These are phyloP conservation scores for Pipistrellus pipistrellus DNA, from an alignment of 2,797 vertebrate genomes.

Conservation along the genomic window DNA sequence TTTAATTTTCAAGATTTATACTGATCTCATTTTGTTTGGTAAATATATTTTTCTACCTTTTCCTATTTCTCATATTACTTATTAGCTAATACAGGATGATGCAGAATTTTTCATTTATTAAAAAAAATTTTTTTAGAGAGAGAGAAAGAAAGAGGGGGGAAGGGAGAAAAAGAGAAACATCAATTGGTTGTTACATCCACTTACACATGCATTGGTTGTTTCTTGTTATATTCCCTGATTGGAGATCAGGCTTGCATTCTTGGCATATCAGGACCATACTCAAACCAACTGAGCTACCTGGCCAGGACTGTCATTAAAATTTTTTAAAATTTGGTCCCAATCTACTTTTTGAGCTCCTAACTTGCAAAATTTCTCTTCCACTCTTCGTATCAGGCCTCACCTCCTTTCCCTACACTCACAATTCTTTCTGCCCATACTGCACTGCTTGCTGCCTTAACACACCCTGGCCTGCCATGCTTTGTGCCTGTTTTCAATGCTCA, in stretches of 20 bases:
- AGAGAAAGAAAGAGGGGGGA: background rate
- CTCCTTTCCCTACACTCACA: background rate
- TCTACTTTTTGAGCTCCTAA: background rate
- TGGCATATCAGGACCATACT: background rate
- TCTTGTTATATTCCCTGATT: background rate
- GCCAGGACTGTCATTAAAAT: background rate
- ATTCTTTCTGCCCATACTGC: background rate
- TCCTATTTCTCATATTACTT: constrained; percentile 1
- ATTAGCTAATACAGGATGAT: background rate
- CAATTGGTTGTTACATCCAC: background rate
- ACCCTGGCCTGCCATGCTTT: background rate
- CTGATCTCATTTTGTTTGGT: background rate
- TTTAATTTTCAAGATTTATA: constrained; percentile 27
- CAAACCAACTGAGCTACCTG: background rate
- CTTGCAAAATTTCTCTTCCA: background rate
- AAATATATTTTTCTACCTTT: background rate
- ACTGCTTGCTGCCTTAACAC: background rate
- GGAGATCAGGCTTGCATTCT: background rate
- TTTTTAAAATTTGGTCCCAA: background rate
- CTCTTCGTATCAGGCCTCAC: background rate
- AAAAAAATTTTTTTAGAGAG: background rate
- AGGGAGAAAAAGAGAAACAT: background rate
- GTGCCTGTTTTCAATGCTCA: background rate
- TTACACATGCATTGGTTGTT: background rate
- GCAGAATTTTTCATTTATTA: background rate